Percentiles rank a stretch among this genome's conserved stretches.
These are phyloP conservation scores for Triplophysa rosa DNA, from an alignment of 2,113 vertebrate species.

Conservation along the genomic window DNA sequence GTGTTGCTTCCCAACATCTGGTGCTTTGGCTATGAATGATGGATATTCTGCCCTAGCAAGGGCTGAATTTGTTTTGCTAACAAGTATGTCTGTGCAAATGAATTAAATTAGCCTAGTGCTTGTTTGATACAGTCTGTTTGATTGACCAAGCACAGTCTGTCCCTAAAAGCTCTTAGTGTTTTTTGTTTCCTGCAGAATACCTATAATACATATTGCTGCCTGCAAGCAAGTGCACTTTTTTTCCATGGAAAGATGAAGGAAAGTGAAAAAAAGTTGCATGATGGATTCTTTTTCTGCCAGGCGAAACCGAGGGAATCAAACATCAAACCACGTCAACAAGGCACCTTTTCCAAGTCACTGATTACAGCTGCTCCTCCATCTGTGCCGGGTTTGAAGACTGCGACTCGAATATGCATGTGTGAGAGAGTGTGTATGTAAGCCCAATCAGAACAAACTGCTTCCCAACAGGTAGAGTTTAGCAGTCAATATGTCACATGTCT, in stretches of 20 bases:
- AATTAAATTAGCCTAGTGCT: constrained; percentile 28
- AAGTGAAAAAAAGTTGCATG: constrained; percentile 38
- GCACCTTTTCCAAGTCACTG: constrained; percentile 61
- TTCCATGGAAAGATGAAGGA: neutral
- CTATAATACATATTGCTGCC: constrained; percentile 39
- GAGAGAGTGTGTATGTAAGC: constrained; percentile 18
- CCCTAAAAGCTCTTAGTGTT: constrained; percentile 32
- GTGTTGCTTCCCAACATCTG: constrained; percentile 34
- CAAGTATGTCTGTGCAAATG: constrained; percentile 25
- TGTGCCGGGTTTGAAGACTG: constrained; percentile 51
- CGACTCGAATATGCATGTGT: neutral
- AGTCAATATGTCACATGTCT: constrained; percentile 44
- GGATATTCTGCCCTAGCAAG: constrained; percentile 25
- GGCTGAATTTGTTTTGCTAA: constrained; percentile 23
- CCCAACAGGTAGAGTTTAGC: constrained; percentile 55
- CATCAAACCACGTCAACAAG: constrained; percentile 57
- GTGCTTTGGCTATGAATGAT: constrained; percentile 32
- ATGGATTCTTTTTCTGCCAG: constrained; percentile 55
- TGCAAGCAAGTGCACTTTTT: constrained; percentile 40
- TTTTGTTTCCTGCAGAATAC: constrained; percentile 31
- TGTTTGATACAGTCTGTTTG: constrained; percentile 26
- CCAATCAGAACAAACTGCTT: constrained; percentile 51
- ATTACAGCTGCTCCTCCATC: constrained; percentile 67
- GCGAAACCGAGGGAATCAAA: constrained; percentile 60
- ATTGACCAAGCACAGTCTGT: constrained; percentile 42